A percentile compares a stretch with the other conserved stretches of the same genome.
These are phyloP conservation scores for pig (Sus scrofa) DNA, from an alignment of 2,113 vertebrate species.

Conservation along the genomic window DNA sequence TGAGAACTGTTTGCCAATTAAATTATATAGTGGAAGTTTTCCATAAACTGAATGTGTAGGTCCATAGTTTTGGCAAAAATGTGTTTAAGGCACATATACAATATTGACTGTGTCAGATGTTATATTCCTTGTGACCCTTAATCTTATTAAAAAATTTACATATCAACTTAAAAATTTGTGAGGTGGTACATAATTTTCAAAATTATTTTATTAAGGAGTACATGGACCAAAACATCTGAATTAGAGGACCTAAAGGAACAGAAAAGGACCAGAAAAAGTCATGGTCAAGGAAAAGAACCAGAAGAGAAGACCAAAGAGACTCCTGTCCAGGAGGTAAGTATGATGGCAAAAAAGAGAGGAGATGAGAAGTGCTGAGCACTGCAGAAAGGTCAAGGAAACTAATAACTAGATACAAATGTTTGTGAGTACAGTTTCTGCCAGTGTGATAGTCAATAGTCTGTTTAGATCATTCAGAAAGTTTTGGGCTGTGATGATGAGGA, in stretches of 20 bases:
- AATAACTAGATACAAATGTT: not conserved
- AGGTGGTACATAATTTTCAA: not conserved
- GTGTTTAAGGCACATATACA: not conserved
- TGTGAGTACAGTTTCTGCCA: not conserved
- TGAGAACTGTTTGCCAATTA: not conserved
- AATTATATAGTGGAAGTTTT: not conserved
- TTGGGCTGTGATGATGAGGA: not conserved
- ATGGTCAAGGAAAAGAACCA: not conserved
- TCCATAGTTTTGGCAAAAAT: not conserved
- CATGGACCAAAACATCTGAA: not conserved
- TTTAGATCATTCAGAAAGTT: not conserved
- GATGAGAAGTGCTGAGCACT: not conserved
- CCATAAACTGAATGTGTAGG: not conserved
- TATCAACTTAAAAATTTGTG: not conserved
- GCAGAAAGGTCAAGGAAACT: not conserved
- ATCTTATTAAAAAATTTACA: not conserved
- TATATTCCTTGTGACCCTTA: not conserved
- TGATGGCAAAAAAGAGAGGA: not conserved
- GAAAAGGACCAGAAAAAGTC: not conserved
- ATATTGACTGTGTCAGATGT: not conserved
- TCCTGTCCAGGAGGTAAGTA: too few relatives aligned
- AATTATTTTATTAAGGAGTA: not conserved
- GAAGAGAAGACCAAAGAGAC: not conserved
- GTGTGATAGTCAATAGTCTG: not conserved
- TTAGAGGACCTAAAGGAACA: not conserved